Base-by-base conservation (phyloP, 2,888 invertebrate genomes). In the Sesia apiformis region DNA sequence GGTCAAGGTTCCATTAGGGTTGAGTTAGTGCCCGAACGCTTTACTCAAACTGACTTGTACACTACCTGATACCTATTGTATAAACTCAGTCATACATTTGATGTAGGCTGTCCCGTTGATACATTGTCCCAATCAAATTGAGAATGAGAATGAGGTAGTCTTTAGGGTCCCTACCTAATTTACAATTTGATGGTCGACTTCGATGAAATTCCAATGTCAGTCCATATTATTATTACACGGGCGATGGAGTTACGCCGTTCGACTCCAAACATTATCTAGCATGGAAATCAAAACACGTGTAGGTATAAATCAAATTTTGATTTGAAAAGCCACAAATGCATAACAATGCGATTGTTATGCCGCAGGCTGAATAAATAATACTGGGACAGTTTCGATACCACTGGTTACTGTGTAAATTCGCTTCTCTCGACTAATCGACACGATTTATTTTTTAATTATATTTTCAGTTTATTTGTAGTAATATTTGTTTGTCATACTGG, bases 261-360 rank as follows among this genome's bases (percentile, higher is more conserved):
- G 4, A 50, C 3, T 4, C 50, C 55, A 55, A 46, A 57, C 56
- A 49, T 42, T 53, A 50, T 4, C 3, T 8, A 46, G 38, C 39
- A 50, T 38, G 7, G 39, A 50, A 50, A 50, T 50, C 50, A 50
- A 50, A 50, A 50, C 50, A 50, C 50, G 39, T 38, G 50, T 38
- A n/a, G n/a, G n/a, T n/a, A 77, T 77, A 79, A 79, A 80, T 80
- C 80, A 78, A 76, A 79, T 72, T 79, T 74, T 72, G 78, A 78
- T 81, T 78, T 58, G 75, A 72, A 69, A 66, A 40, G 70, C 67
- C 66, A 64, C 66, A 70, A 74, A 69, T 72, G 71, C 72, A 76
- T 78, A 77, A 79, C 79, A 80, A 79, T 79, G n/a, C n/a, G n/a
- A n/a, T n/a, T n/a, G n/a, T n/a, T n/a, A n/a, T n/a, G n/a, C n/a